Evolutionary conservation across 2,113 vertebrate genomes (phyloP), one percentile per base, ranked within the genome.

Genomic region (Myocastor coypus): DNA sequence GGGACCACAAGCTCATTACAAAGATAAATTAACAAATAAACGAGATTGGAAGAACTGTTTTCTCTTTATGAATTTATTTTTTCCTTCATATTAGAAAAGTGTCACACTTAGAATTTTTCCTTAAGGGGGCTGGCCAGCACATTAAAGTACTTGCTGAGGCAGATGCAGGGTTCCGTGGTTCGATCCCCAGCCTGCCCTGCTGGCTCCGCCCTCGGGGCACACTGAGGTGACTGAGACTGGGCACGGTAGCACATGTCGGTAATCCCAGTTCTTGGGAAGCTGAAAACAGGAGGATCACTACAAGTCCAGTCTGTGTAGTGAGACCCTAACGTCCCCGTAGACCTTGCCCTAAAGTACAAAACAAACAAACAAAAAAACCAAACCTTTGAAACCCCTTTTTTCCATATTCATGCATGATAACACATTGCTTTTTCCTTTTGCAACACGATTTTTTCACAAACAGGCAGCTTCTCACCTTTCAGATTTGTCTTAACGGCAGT

Each of bases 1-100:
- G 71, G 93, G 73, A 0, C 4, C 87, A 89, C 26, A 42, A 16
- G 1, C 1, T 84, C 0, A n/a, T 85, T 91, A 83, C 17, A 97
- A 93, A n/a, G 69, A 82, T 93, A 87, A n/a, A 88, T 14, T 46
- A 46, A 77, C 73, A 69, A 93, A 89, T n/a, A 19, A 91, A 89
- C 89, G 10, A 71, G 90, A 95, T n/a, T 84, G 28, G 66, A 91
- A 9, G 55, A 87, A 81, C 34, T n/a, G 80, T 2, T 90, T 90
- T 57, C 69, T 95, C 3, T 87, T 87, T 7, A 30, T 52, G 92
- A 71, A 81, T 69, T 96, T 93, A 5, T 59, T 69, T 63, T 69
- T 64, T 83, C 86, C 3, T 30, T 0, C 34, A 55, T 3, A 1
- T 83, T 71, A 93, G 86, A 42, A 86, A 57, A 96, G 80, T 37